Evolutionary conservation across 2,888 invertebrate genomes (phyloP), one percentile per base, ranked within the genome.

Genomic region (Troides aeacus): DNA sequence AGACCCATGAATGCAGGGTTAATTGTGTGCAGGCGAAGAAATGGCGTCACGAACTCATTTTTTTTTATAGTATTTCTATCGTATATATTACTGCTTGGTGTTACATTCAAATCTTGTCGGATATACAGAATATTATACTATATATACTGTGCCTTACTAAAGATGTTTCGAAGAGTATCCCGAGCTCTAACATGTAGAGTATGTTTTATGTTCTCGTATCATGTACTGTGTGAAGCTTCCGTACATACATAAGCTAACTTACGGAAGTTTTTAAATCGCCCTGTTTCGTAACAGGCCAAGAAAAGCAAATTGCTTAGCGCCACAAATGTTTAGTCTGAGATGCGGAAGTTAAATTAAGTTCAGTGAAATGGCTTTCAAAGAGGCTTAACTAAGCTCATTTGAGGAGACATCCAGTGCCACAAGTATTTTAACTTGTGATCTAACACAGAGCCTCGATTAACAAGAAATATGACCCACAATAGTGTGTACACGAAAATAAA

Each of bases 261-360:
- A 64, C 21, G 50, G 64, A 71, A 75, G 76, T 70, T 70, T 70
- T 64, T 60, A 60, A 66, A 70, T 64, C 64, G 63, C 42, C 50
- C 18, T 60, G 53, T 60, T 73, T 67, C 66, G 70, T 73, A 56
- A 56, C 30, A 63, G 63, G 60, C 56, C 57, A 67, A 67, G 70
- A 72, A 78, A 82, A 82, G 80, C 78, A 77, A 81, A 79, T 81
- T 70, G 70, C 87, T 90, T 88, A 89, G 88, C 82, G 87, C 87
- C 82, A 81, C 84, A 84, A 85, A 85, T 87, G 87, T 89, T 89
- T 86, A 85, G 87, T 85, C 84, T 82, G 85, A 87, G 89, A 87
- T 82, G 84, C 84, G 89, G 86, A 90, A 90, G 88, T 90, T 90
- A 89, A 89, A 90, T 91, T 89, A 89, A 89, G 86, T 90, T 89